Percentiles rank a stretch among this genome's conserved stretches.
These are phyloP conservation scores for Erebia palarica DNA, from an alignment of 2,888 invertebrate genomes.

Conservation along the genomic window DNA sequence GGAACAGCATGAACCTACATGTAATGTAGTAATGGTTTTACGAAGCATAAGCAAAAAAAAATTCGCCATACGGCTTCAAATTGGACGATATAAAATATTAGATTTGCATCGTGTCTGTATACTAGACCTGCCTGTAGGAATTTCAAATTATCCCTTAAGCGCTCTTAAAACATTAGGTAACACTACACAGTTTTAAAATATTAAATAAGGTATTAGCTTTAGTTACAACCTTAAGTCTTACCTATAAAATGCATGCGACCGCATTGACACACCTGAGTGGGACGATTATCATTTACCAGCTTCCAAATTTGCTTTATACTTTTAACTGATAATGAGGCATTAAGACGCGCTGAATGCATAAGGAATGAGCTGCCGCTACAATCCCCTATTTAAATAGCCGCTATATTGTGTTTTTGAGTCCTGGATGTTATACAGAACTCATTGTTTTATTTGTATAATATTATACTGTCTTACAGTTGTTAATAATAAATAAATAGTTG, in stretches of 20 bases:
- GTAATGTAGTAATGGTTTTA: no score
- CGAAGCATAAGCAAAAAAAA: no score
- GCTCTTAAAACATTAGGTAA: background rate
- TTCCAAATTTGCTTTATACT: constrained; percentile 76
- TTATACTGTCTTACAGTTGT: background rate
- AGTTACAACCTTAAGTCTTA: no score
- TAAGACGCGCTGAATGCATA: constrained; percentile 78
- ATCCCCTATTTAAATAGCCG: constrained; percentile 67
- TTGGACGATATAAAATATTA: no score
- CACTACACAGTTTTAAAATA: background rate
- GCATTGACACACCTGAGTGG: constrained; percentile 70
- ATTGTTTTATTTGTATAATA: background rate
- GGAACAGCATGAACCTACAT: no score
- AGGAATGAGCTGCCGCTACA: constrained; percentile 44
- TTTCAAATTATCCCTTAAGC: no score
- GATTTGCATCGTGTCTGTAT: no score
- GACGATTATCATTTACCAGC: constrained; percentile 52
- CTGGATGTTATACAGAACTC: background rate
- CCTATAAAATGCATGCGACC: constrained; percentile 43
- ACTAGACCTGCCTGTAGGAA: no score
- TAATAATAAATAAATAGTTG: no score
- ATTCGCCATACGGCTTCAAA: no score
- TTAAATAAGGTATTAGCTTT: background rate
- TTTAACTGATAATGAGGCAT: constrained; percentile 80
- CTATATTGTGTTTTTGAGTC: constrained; percentile 30